Evolutionary conservation across 1,140 invertebrate species (phyloP).

Genomic region (Tetraneura akinire): DNA sequence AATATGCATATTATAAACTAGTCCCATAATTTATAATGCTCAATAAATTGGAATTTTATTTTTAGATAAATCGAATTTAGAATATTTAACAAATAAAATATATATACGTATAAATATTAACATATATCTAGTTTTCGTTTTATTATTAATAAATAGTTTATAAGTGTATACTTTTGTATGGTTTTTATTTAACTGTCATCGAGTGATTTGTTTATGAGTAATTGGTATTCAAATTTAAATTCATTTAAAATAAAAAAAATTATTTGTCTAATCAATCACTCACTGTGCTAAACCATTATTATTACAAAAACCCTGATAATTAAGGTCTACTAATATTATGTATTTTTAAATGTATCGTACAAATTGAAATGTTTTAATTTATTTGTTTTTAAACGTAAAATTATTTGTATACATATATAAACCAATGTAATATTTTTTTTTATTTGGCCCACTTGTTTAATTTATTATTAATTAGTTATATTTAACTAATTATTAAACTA

Average conservation of each 20-base stretch:
- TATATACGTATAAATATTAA: no score
- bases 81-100: no score
- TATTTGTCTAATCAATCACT: no score
- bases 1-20: constrained; percentile 1
- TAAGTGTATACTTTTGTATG: no score
- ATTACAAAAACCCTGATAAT: not conserved
- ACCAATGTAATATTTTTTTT: not conserved
- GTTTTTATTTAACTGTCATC: no score
- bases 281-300: no score
- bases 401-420: not conserved
- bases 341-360: not conserved
- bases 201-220: no score
- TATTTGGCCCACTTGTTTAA: not conserved
- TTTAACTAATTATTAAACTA: no score
- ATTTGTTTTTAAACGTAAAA: not conserved
- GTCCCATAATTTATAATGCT: constrained; percentile 26
- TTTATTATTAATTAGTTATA: not conserved
- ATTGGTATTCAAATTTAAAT: no score
- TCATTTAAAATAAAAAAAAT: no score
- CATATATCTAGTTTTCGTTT: no score
- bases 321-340: not conserved
- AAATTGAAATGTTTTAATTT: not conserved
- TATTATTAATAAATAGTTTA: no score
- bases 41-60: constrained; percentile 38
- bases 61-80: constrained; percentile 37